Conservation (phyloP, 2,113 vertebrate species). For the Acanthochromis polyacanthus region DNA sequence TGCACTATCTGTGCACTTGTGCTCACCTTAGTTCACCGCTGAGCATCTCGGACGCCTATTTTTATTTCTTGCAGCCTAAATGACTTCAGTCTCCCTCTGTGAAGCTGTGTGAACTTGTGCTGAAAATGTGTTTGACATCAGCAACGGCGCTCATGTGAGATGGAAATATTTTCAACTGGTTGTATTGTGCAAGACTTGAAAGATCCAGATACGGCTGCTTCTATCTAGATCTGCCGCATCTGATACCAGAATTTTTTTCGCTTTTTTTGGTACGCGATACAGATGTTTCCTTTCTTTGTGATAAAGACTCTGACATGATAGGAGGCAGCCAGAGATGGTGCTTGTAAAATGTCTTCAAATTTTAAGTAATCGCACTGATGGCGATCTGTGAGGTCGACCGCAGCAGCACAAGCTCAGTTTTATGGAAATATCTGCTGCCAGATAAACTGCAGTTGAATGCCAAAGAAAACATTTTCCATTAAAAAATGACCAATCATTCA, state of each 20-base stretch:
- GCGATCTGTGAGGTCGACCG: constrained; percentile 12
- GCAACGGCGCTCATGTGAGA: neutral
- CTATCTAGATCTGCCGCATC: constrained; percentile 2
- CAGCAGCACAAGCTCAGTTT: neutral
- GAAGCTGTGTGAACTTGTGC: constrained; percentile 1
- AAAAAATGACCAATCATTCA: neutral
- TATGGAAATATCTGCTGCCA: neutral
- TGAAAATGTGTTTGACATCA: constrained; percentile 16
- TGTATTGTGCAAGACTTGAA: constrained; percentile 53
- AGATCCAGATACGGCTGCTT: neutral
- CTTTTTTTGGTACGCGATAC: constrained; percentile 33
- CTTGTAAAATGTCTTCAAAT: neutral
- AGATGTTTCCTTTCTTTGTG: constrained; percentile 25
- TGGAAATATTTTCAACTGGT: constrained; percentile 1
- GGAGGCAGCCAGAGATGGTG: neutral
- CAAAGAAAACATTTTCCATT: neutral
- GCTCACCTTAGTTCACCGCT: constrained; percentile 37
- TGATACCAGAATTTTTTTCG: constrained; percentile 24
- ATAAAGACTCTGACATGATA: constrained; percentile 23
- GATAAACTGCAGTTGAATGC: neutral
- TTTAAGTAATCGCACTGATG: neutral
- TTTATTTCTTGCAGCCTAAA: constrained; percentile 22
- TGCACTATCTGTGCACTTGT: constrained; percentile 7
- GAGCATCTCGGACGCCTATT: constrained; percentile 33
- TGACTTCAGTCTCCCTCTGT: neutral